Conservation (phyloP, 2,888 invertebrate species). For the Dendrolimus pini region DNA sequence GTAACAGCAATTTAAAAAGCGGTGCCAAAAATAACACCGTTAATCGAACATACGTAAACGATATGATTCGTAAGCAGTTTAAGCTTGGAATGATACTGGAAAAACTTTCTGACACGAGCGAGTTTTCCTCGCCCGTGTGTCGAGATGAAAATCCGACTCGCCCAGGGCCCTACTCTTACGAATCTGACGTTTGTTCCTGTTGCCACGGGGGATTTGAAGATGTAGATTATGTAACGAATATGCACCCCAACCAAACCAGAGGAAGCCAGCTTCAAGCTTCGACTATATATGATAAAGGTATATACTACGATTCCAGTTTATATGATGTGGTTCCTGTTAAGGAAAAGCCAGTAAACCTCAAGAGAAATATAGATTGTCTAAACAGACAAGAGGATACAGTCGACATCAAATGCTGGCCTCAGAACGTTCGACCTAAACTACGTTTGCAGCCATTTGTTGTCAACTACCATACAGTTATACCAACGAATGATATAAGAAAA, state of each 20-base stretch:
- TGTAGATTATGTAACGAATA: conserved; percentile 32
- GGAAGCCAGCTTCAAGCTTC: conserved; percentile 10
- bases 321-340: conserved; percentile 59
- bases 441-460: conserved; percentile 15
- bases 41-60: conserved; percentile 26
- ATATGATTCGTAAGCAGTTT: conserved; percentile 44
- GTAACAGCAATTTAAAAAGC: neutral
- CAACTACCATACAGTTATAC: conserved; percentile 19
- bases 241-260: conserved; percentile 9
- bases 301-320: conserved; percentile 48
- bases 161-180: conserved; percentile 9
- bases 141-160: conserved; percentile 25
- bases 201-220: conserved; percentile 45
- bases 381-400: conserved; percentile 25
- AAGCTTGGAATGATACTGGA: conserved; percentile 24
- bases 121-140: conserved; percentile 50
- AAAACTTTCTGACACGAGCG: conserved; percentile 34
- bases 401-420: conserved; percentile 26
- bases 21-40: neutral
- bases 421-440: conserved; percentile 24
- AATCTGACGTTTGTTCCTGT: conserved; percentile 50
- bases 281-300: conserved; percentile 17
- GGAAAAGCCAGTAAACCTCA: conserved; percentile 33
- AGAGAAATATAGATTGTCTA: conserved; percentile 19
- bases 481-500: conserved; percentile 11